Evolutionary conservation across 1,140 invertebrate species (phyloP), one percentile per base, ranked within the genome.

Genomic region (Lucilia sericata): DNA sequence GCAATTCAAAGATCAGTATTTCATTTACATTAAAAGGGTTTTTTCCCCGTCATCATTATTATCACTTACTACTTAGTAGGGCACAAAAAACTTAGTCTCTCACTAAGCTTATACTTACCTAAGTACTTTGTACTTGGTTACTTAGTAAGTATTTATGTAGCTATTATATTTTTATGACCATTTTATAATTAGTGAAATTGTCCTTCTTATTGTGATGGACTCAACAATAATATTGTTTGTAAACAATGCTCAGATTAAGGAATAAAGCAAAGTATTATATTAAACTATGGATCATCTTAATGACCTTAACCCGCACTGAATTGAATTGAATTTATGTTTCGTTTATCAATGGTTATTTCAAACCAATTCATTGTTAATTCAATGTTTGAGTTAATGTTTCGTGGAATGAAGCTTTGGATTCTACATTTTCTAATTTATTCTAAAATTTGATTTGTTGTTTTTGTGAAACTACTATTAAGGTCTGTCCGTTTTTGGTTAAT

Each of bases 1-100:
- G 5, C 13, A 60, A 42, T n/a, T 55, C 17, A 55, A 55, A 55
- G 17, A 55, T 55, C 51, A 17, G 2, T 55, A 13, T 21, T 70
- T 70, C 17, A 21, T 70, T 70, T 70, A 70, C 65, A 25, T 25
- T 17, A 70, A 70, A 70, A 70, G 65, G 21, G 65, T n/a, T 70
- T 70, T 70, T 19, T 21, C 21, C n/a, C 0, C 21, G 19, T 70
- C 7, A 21, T 21, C 3, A 60, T 5, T n/a, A 60, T 60, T 12
- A 70, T 70, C 19, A 70, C 65, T 70, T 70, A 21, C 65, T 55
- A 55, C 51, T 55, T 55, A 21, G n/a, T 70, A 70, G 55, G 4
- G 17, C 0, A 60, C 14, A 14, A 30, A 30, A 70, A 70, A 70
- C 65, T 70, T 70, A 70, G 65, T 70, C 65, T 70, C 21, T 70